Base-by-base conservation (phyloP, 2,888 invertebrate genomes). In the Parnassius mnemosyne region DNA sequence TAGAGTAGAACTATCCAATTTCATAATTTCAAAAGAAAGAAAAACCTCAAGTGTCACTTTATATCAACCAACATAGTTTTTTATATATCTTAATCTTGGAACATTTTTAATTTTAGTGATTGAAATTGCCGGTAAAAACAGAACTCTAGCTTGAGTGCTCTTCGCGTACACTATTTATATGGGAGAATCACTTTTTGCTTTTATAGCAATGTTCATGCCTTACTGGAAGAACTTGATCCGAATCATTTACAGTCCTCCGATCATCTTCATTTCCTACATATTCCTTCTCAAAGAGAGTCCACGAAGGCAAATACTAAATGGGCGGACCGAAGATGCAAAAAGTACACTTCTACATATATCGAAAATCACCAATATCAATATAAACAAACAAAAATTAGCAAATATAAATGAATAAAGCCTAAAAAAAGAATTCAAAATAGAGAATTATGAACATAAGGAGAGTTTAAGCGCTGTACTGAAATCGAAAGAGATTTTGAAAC, bases 281-380 rank as follows among this genome's bases (percentile, higher is more conserved):
- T 81, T 72, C 60, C 25, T 87, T 1, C 43, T 87, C 10, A 73
- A 74, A 47, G 89, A 90, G 63, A 89, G 88, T 54, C 84, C 85
- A 0, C 70, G 89, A 65, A 89, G 90, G 89, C 81, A 80, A 59
- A 78, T 89, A 1, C 67, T 89, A 3, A 84, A 76, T 41, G 84
- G 84, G 0, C 85, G 79, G 72, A 70, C 75, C 1, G 76, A 81
- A n/a, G 67, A 79, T 63, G 88, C 84, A 0, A 85, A 84, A 57
- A 65, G 71, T 55, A 75, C 77, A 1, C 61, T 89, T 34, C 70
- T 75, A 55, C 47, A 69, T 1, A 80, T 85, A 7, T 81, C 85
- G 1, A 71, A 75, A 69, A 72, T 67, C 12, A 89, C 89, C 61
- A 84, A 83, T 34, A 68, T 83, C 0, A 77, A 78, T 11, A 71